Evolutionary conservation across 2,888 invertebrate genomes (phyloP), one percentile per base, ranked within the genome.

Genomic region (Orthosia cruda): DNA sequence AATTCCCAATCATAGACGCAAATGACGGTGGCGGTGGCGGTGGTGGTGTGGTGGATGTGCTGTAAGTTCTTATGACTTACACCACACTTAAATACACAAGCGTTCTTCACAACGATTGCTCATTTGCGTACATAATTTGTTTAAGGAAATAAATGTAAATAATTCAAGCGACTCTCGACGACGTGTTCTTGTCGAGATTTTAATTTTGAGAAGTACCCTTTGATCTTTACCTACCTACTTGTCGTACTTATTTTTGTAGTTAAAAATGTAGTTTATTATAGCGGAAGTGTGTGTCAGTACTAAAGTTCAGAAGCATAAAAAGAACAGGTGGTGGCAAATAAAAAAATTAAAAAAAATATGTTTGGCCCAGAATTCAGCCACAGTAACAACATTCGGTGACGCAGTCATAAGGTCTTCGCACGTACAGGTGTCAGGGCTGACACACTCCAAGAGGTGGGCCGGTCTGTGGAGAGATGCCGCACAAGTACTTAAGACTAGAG

Each of bases 81-180:
- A 54, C 81, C 87, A 69, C 12, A 74, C 58, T 23, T 77, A 40
- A 83, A 77, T 77, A 77, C 71, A 87, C 73, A 87, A 84, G 83
- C 87, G 85, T 88, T 89, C 81, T 89, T 89, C 87, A 85, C 89
- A 86, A 86, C 83, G 75, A 91, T 90, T 89, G 89, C 92, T 91
- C 91, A 90, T 91, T 89, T 87, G 88, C 86, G 86, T 89, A 89
- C 87, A 91, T 91, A 89, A 91, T 91, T 92, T 90, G 88, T 74
- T 79, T 79, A 88, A 88, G 85, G 84, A 90, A 91, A 88, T 88
- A 89, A 89, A 90, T 86, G 77, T 89, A 87, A 88, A 90, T 91
- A 87, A 90, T 89, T 85, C 79, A 86, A 80, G 67, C 20, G 23
- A 0, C 20, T 57, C 45, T 68, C 80, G 26, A 61, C 59, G 61